Conservation (phyloP, 2,797 vertebrate genomes). For the Pangasius sanitwongsei region DNA sequence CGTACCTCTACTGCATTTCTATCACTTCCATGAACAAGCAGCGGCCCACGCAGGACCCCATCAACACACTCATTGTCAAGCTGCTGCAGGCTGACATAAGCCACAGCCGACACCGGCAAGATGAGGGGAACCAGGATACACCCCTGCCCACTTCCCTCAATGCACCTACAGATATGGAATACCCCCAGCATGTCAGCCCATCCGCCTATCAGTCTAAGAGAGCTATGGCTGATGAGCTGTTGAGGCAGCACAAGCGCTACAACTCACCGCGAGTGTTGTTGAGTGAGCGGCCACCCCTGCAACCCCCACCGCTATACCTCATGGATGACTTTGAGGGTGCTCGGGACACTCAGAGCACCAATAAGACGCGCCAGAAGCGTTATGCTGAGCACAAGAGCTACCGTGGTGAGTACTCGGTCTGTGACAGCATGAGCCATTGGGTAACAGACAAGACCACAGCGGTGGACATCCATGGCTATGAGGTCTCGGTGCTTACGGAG, state of each 20-base stretch:
- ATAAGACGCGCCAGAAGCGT: constrained; percentile 88
- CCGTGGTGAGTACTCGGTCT: constrained; percentile 93
- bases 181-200: constrained; percentile 60
- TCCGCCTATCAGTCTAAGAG: constrained; percentile 77
- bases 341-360: constrained; percentile 62
- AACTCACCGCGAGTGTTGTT: constrained; percentile 91
- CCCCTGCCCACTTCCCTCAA: constrained; percentile 8
- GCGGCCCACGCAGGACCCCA: constrained; percentile 85
- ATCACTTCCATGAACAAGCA: constrained; percentile 88
- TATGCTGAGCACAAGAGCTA: constrained; percentile 89
- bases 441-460: constrained; percentile 91
- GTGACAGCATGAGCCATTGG: constrained; percentile 94
- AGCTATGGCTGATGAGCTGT: constrained; percentile 81
- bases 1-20: constrained; percentile 97
- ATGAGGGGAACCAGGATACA: constrained; percentile 58
- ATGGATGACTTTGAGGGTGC: constrained; percentile 85
- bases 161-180: constrained; percentile 60
- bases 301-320: constrained; percentile 89
- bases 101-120: constrained; percentile 74
- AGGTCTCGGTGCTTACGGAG: constrained; percentile 86
- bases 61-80: constrained; percentile 95
- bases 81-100: constrained; percentile 94
- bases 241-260: constrained; percentile 89
- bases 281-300: constrained; percentile 85
- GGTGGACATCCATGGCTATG: constrained; percentile 82